These are phyloP conservation scores for Caenorhabditis remanei DNA, from an alignment of 1,140 invertebrate genomes.

Conservation along the genomic window DNA sequence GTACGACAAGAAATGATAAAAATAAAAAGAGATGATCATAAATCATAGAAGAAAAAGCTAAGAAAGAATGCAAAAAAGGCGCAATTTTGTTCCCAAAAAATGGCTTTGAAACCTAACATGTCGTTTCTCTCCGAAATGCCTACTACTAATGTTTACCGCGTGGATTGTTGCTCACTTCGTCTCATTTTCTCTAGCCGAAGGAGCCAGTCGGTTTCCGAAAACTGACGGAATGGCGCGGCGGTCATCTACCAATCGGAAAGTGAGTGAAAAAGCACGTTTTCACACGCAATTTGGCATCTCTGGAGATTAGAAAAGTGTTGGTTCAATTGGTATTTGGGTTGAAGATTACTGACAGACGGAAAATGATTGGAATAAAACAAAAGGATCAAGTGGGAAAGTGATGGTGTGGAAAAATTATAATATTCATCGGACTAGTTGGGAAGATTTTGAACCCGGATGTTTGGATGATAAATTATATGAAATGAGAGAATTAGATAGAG, in stretches of 20 bases:
- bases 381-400: neutral
- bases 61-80: neutral
- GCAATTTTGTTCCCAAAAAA: neutral
- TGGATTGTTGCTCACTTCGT: neutral
- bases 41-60: neutral
- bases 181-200: neutral
- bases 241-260: neutral
- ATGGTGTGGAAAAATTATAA: neutral
- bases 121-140: neutral
- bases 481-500: too few species aligned
- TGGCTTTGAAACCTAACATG: slow-evolving; percentile 47
- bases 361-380: neutral
- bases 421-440: neutral
- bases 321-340: slow-evolving; percentile 55
- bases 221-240: neutral
- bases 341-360: neutral
- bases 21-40: neutral
- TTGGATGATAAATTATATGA: neutral
- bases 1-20: neutral
- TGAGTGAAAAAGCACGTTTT: slow-evolving; percentile 21
- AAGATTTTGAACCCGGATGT: neutral
- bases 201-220: neutral
- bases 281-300: slow-evolving; percentile 27
- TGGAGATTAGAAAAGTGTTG: neutral
- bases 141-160: slow-evolving; percentile 52